Evolutionary conservation across 2,888 invertebrate genomes (phyloP), one percentile per base, ranked within the genome.

Genomic region (Platycheirus albimanus): DNA sequence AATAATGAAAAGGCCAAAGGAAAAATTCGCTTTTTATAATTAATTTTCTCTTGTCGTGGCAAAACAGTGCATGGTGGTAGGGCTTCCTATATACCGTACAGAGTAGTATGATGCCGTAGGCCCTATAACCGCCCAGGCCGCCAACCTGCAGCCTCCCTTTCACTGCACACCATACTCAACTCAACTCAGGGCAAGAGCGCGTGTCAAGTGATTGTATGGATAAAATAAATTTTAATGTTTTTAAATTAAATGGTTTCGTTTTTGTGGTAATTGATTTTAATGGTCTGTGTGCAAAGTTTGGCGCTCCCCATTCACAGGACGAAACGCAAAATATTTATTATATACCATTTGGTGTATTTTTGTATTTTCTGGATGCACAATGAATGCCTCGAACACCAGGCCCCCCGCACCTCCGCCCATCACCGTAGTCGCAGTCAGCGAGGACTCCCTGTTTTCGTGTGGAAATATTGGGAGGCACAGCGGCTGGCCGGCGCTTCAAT

Each of bases 241-340:
- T 84, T 79, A 85, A 86, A 84, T 86, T 86, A 86, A 86, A 86
- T 86, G 85, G 85, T 84, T 86, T 85, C 84, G 84, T 86, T 85
- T 86, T 85, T 86, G 86, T 85, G 85, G 86, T 86, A 86, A 86
- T 86, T 86, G 86, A 85, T 86, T 86, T 86, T 86, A 86, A 86
- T 86, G 86, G 86, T 79, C 77, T 77, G 85, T 85, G 83, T 75
- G 85, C 74, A 84, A 85, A 76, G 77, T 85, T 83, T 85, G 84
- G 80, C 84, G 78, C 75, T 79, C 71, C 61, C 67, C 84, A 72
- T 77, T 84, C 74, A 72, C 64, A 56, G 61, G 64, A 52, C 69
- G 84, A 33, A 33, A n/a, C n/a, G n/a, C n/a, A n/a, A n/a, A n/a
- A 78, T 84, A 66, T 76, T 58, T 58, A 74, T 74, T 76, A n/a